Evolutionary conservation across 2,797 vertebrate species (phyloP).

Genomic region (Tinamus major): DNA sequence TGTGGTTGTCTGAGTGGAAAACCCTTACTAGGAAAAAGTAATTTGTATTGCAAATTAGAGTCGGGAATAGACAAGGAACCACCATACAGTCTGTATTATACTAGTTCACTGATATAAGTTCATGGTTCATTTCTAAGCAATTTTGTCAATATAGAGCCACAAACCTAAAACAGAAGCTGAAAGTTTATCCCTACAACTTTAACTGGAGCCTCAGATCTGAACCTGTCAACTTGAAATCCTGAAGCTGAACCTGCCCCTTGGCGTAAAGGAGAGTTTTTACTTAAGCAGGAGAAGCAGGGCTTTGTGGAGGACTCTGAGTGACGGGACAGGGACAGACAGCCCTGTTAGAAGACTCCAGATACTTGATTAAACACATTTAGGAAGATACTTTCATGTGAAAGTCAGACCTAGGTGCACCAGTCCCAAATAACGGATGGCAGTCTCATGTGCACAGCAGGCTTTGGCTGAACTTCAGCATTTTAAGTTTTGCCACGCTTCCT

Average conservation of each 20-base stretch:
- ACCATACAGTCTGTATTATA: neutral
- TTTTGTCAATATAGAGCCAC: neutral
- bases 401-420: neutral
- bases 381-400: neutral
- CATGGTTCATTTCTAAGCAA: rapidly evolving
- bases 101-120: neutral
- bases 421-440: neutral
- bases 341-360: neutral
- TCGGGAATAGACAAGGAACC: neutral
- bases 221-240: neutral
- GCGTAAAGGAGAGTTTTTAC: neutral
- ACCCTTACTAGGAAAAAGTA: neutral
- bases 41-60: constrained; percentile 51
- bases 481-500: neutral
- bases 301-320: neutral
- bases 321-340: neutral
- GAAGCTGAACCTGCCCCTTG: neutral
- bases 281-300: neutral
- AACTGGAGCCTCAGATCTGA: neutral
- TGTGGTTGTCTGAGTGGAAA: neutral
- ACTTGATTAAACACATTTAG: neutral
- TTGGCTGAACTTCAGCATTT: neutral
- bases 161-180: neutral
- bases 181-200: neutral
- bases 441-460: neutral